A percentile compares a stretch with the other conserved stretches of the same genome.
Evolutionary conservation across 2,888 invertebrate genomes (phyloP).

Genomic region (Zygaena filipendulae): DNA sequence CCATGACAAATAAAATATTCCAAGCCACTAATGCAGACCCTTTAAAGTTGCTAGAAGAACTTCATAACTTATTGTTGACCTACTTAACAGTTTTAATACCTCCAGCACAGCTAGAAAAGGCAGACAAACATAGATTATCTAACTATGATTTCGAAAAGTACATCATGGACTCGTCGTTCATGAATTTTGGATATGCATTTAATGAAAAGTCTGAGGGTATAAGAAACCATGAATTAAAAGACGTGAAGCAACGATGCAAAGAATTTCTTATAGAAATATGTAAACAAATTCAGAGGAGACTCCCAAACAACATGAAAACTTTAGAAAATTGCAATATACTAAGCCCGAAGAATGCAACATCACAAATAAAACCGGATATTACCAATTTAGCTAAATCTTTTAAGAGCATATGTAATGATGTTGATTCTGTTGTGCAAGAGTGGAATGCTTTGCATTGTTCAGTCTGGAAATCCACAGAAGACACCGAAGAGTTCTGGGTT

Average conservation of each 20-base stretch:
- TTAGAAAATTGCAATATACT: slow-evolving; percentile 6
- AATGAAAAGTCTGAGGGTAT: no score
- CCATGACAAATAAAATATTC: slow-evolving; percentile 10
- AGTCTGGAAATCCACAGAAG: no score
- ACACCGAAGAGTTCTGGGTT: slow-evolving; percentile 6
- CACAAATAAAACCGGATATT: slow-evolving; percentile 10
- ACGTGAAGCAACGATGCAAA: no score
- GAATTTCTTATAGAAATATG: slow-evolving; percentile 3
- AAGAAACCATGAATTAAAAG: no score
- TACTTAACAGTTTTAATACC: no score
- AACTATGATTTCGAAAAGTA: slow-evolving; percentile 4
- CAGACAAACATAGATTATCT: slow-evolving; percentile 4
- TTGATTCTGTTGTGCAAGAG: no score
- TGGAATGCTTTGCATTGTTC: no score
- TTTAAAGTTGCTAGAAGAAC: no score
- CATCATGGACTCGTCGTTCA: slow-evolving; percentile 3
- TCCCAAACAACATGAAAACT: no score
- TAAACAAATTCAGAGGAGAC: slow-evolving; percentile 4
- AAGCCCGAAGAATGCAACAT: slow-evolving; percentile 8
- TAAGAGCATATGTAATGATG: no score
- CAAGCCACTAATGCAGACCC: slow-evolving; percentile 9
- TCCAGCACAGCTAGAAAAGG: slow-evolving; percentile 9
- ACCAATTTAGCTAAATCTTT: no score
- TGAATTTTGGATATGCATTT: slow-evolving; percentile 3
- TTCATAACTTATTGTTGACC: slow-evolving; percentile 8